Conservation (phyloP, 2,888 invertebrate genomes). For the Molanna angustata region DNA sequence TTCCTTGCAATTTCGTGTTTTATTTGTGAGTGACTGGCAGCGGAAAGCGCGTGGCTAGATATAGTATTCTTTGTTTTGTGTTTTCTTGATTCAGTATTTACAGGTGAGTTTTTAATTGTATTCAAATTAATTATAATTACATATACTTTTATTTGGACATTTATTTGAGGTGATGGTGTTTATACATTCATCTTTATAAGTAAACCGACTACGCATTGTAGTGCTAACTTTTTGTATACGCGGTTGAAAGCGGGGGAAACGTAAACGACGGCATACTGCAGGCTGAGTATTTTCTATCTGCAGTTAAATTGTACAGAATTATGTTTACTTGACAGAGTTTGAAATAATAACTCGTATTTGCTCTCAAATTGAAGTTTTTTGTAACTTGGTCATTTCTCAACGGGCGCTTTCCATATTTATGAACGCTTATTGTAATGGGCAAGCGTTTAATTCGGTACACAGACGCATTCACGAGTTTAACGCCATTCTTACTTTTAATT, state of each 20-base stretch:
- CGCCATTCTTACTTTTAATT: too few relatives aligned
- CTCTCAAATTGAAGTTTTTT: too few relatives aligned
- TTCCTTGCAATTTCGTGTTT: slow-evolving; percentile 52
- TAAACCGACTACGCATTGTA: slow-evolving; percentile 21
- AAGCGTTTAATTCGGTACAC: too few relatives aligned
- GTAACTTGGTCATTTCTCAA: too few relatives aligned
- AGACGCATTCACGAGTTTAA: too few relatives aligned
- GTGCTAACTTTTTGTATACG: slow-evolving; percentile 23
- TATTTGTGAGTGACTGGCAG: slow-evolving; percentile 44
- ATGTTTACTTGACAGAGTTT: too few relatives aligned
- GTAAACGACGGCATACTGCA: too few relatives aligned
- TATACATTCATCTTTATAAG: slow-evolving; percentile 20
- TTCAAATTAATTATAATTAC: neutral
- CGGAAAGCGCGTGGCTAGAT: slow-evolving; percentile 57
- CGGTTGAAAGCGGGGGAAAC: slow-evolving; percentile 15
- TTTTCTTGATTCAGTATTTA: slow-evolving; percentile 51
- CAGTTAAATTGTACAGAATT: too few relatives aligned
- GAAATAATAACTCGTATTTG: too few relatives aligned
- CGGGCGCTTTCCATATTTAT: too few relatives aligned
- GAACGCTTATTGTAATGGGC: too few relatives aligned
- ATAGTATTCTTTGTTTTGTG: slow-evolving; percentile 54
- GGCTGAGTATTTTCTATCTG: too few relatives aligned
- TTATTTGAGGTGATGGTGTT: neutral
- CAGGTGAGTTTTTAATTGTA: slow-evolving; percentile 43
- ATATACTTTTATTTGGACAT: neutral